Base-by-base conservation (phyloP, 2,888 invertebrate species). In the Tachina grossa region DNA sequence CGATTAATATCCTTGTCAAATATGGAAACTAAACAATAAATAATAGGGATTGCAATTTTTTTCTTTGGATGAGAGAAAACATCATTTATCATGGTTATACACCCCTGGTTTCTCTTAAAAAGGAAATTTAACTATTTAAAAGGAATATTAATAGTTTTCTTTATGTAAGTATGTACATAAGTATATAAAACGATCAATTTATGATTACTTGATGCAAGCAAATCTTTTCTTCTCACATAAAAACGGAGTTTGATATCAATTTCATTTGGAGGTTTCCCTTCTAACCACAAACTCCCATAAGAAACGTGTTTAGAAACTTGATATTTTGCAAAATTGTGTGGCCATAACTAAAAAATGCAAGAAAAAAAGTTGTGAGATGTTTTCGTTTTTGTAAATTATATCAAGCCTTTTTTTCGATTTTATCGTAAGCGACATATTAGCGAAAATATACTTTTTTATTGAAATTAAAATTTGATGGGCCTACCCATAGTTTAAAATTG, bases 81-180 rank as follows among this genome's bases (percentile, higher is more conserved):
- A 55, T 9, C 84, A 75, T 85, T 85, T 82, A 82, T 85, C 81
- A 85, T 85, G 84, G 81, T 81, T 77, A 55, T 77, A 53, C 76
- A 80, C 80, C 72, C 84, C 51, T 5, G 31, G 22, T 22, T 63
- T 63, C 43, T 63, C 5, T 22, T 43, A 13, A 41, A 74, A 49
- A 49, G 49, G 49, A 74, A 74, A 31, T 61, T 49, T 19, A 16
- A 49, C 13, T 59, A 57, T 43, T 61, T 39, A 39, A 45, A 78
- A 61, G 69, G 16, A 53, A 74, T 57, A 79, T 41, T 59, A 78
- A 77, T 47, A 43, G 66, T 19, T 43, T 47, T 71, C 22, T 65
- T 51, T 63, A 31, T 31, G 31, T 31, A 31, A 1, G 2, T 22
- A 22, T 22, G 22, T 22, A 22, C 22, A 22, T 22, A 22, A 1